Evolutionary conservation across 2,888 invertebrate species (phyloP).

Genomic region (Bedellia somnulentella): DNA sequence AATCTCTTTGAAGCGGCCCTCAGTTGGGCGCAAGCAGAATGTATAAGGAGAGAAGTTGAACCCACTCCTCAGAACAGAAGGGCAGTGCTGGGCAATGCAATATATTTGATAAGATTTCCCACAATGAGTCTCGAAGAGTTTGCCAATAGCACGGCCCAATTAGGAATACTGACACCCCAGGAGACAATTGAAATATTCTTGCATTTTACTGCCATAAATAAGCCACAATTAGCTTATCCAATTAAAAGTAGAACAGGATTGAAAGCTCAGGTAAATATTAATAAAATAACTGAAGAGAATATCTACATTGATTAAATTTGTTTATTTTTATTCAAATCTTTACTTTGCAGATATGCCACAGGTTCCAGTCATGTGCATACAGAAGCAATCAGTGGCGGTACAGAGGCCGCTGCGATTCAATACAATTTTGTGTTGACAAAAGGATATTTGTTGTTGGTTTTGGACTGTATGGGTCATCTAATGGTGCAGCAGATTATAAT

Average conservation of each 20-base stretch:
- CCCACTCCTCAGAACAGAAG: slow-evolving; percentile 79
- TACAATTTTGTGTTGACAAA: slow-evolving; percentile 94
- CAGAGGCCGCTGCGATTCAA: slow-evolving; percentile 93
- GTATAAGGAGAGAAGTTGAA: slow-evolving; percentile 80
- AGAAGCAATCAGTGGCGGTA: slow-evolving; percentile 97
- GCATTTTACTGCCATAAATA: slow-evolving; percentile 88
- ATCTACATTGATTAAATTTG: slow-evolving; percentile 1
- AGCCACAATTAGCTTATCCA: slow-evolving; percentile 82
- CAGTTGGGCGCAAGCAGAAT: slow-evolving; percentile 93
- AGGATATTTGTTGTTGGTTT: slow-evolving; percentile 95
- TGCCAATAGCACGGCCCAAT: slow-evolving; percentile 93
- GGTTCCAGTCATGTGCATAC: slow-evolving; percentile 96
- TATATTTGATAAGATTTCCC: slow-evolving; percentile 89
- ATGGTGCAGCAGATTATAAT: slow-evolving; percentile 92
- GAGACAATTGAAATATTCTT: slow-evolving; percentile 95
- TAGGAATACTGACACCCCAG: slow-evolving; percentile 86
- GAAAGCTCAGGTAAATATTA: slow-evolving; percentile 73
- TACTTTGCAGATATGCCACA: slow-evolving; percentile 78
- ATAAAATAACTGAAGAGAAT: slow-evolving; percentile 3
- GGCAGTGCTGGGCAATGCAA: slow-evolving; percentile 72
- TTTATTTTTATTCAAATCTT: slow-evolving; percentile 3
- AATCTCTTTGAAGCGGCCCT: slow-evolving; percentile 88
- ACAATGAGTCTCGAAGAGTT: slow-evolving; percentile 90
- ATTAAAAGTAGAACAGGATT: slow-evolving; percentile 83
- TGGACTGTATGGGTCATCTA: slow-evolving; percentile 94